These are phyloP conservation scores for Montipora cactus DNA, from an alignment of 64 coral and sea anemone species.

Conservation along the genomic window DNA sequence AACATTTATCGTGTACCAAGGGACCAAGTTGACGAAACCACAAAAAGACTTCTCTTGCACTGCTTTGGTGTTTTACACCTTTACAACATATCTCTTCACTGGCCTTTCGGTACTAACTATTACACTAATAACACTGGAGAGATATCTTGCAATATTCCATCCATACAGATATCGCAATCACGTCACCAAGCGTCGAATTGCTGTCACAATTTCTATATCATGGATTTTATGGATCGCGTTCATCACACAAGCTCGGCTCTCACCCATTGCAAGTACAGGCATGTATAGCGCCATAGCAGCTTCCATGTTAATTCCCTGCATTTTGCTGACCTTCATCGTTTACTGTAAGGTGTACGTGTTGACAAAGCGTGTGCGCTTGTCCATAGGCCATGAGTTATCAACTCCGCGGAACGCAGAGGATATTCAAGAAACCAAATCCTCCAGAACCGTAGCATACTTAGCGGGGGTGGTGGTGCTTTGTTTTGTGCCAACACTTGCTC, in stretches of 20 bases:
- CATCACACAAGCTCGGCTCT: slow-evolving; percentile 55
- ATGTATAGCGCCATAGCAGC: slow-evolving; percentile 44
- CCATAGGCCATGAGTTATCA: slow-evolving; percentile 30
- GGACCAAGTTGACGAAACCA: slow-evolving; percentile 45
- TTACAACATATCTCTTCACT: slow-evolving; percentile 61
- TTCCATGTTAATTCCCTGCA: slow-evolving; percentile 47
- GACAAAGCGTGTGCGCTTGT: background rate
- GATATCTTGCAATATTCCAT: slow-evolving; percentile 82
- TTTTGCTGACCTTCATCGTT: slow-evolving; percentile 56
- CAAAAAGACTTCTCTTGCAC: slow-evolving; percentile 54
- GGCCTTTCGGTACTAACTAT: slow-evolving; percentile 81
- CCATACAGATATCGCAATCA: slow-evolving; percentile 69
- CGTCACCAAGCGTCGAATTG: slow-evolving; percentile 47
- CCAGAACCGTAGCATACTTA: slow-evolving; percentile 64
- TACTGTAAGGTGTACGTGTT: slow-evolving; percentile 75
- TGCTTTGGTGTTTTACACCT: slow-evolving; percentile 65
- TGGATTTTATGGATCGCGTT: slow-evolving; percentile 71
- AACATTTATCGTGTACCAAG: slow-evolving; percentile 69
- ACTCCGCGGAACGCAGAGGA: slow-evolving; percentile 5
- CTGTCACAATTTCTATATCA: slow-evolving; percentile 32
- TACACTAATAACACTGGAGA: slow-evolving; percentile 75
- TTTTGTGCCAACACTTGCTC: slow-evolving; percentile 63
- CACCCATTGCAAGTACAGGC: slow-evolving; percentile 30
- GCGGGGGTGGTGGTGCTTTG: slow-evolving; percentile 65
- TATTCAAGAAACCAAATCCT: slow-evolving; percentile 65